Percentiles rank a stretch among this genome's conserved stretches.
Conservation (phyloP, 2,888 invertebrate species). For the Phaonia tiefii region DNA sequence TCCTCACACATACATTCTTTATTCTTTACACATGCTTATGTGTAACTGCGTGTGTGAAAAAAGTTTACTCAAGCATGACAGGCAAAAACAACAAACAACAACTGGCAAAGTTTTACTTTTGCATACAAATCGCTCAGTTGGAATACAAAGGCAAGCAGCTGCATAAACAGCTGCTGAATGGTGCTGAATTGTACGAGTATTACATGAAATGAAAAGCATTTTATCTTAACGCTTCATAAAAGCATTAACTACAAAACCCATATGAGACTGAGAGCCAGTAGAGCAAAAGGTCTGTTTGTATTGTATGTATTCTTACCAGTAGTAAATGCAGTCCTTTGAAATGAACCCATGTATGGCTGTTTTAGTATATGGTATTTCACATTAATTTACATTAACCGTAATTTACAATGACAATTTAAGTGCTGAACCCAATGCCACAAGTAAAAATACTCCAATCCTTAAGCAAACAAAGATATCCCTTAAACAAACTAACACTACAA, state of each 20-base stretch:
- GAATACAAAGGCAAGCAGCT: slow-evolving; percentile 14
- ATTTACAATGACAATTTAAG: slow-evolving; percentile 64
- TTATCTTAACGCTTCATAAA: slow-evolving; percentile 55
- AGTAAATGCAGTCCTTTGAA: background rate
- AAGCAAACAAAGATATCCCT: no score
- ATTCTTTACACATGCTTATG: background rate
- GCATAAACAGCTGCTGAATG: background rate
- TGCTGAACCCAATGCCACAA: slow-evolving; percentile 22
- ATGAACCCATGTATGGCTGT: background rate
- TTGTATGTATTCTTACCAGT: slow-evolving; percentile 8
- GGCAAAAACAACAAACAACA: slow-evolving; percentile 38
- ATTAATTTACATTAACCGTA: slow-evolving; percentile 60
- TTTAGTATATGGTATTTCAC: slow-evolving; percentile 36
- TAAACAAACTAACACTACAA: no score
- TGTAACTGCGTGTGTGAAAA: slow-evolving; percentile 52
- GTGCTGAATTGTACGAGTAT: slow-evolving; percentile 12
- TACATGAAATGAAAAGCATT: slow-evolving; percentile 15
- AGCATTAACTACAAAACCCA: slow-evolving; percentile 16
- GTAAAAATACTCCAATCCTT: no score
- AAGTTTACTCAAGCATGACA: slow-evolving; percentile 65
- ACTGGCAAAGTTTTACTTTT: slow-evolving; percentile 44
- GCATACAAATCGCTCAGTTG: slow-evolving; percentile 43
- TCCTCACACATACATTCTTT: slow-evolving; percentile 14
- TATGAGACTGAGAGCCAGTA: background rate
- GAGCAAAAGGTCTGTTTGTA: background rate